Percentiles rank a stretch among this genome's conserved stretches.
These are phyloP conservation scores for Macrophya alboannulata DNA, from an alignment of 2,888 invertebrate genomes.

Conservation along the genomic window DNA sequence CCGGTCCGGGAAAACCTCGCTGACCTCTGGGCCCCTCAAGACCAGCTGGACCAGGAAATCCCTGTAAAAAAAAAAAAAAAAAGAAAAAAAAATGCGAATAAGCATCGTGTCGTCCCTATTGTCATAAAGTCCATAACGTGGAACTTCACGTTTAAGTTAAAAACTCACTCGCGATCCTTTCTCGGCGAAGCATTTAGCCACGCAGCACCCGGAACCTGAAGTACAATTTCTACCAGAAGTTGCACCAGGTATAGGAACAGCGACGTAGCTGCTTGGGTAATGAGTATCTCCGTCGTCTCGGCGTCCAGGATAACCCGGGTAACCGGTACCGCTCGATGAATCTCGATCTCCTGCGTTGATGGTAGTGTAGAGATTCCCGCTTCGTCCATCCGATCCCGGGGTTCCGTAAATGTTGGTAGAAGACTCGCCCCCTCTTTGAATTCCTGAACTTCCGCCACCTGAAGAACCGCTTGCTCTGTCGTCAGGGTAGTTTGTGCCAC, in stretches of 20 bases:
- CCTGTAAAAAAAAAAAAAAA: slow-evolving; percentile 80
- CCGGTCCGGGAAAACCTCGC: slow-evolving; percentile 91
- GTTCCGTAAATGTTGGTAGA: not conserved
- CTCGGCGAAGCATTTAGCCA: slow-evolving; percentile 94
- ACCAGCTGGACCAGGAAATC: slow-evolving; percentile 88
- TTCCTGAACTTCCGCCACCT: not conserved
- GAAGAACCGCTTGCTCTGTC: not conserved
- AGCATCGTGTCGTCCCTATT: not conserved
- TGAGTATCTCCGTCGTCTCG: slow-evolving; percentile 53
- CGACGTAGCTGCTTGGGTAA: slow-evolving; percentile 79
- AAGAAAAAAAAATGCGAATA: slow-evolving; percentile 21
- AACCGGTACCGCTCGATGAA: slow-evolving; percentile 59
- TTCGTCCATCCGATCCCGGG: not conserved
- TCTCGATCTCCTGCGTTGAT: not conserved
- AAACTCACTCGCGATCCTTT: slow-evolving; percentile 89
- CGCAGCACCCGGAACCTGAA: slow-evolving; percentile 86
- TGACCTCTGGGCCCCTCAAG: slow-evolving; percentile 88
- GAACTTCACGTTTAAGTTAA: not conserved
- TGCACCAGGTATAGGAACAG: slow-evolving; percentile 80
- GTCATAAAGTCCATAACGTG: not conserved
- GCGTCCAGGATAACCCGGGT: slow-evolving; percentile 44
- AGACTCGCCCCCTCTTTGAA: slow-evolving; percentile 9
- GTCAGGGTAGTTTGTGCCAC: slow-evolving; percentile 15
- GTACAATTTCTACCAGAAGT: slow-evolving; percentile 84
- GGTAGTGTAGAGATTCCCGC: not conserved